Conservation (phyloP, 2,797 vertebrate genomes). For the Rhadinocentrus ornatus region DNA sequence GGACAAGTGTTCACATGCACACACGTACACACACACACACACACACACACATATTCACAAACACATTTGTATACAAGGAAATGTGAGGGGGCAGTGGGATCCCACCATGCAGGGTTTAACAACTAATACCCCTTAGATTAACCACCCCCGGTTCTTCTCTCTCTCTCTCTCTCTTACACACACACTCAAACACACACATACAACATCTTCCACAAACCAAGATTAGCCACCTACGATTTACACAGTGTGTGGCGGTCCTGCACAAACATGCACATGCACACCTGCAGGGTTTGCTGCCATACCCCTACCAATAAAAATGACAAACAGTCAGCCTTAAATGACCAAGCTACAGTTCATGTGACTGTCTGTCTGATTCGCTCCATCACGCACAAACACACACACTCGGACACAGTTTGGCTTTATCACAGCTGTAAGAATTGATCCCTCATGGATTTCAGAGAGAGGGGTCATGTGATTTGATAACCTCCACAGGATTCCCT, state of each 20-base stretch:
- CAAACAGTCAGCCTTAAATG: slow-evolving; percentile 72
- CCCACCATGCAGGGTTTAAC: slow-evolving; percentile 82
- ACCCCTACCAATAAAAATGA: slow-evolving; percentile 69
- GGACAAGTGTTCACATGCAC: slow-evolving; percentile 41
- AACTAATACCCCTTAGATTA: slow-evolving; percentile 84
- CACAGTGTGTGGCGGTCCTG: slow-evolving; percentile 67
- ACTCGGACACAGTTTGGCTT: slow-evolving; percentile 43
- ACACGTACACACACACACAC: slow-evolving; percentile 34
- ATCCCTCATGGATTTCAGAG: slow-evolving; percentile 87
- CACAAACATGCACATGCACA: slow-evolving; percentile 52
- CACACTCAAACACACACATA: slow-evolving; percentile 39
- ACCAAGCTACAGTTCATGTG: slow-evolving; percentile 74
- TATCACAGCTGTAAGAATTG: slow-evolving; percentile 81
- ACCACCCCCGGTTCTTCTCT: slow-evolving; percentile 74
- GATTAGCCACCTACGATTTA: slow-evolving; percentile 77
- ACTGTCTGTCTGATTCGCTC: slow-evolving; percentile 47
- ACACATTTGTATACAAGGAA: slow-evolving; percentile 48
- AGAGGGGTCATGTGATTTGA: slow-evolving; percentile 92
- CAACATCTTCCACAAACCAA: slow-evolving; percentile 68
- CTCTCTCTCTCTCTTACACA: slow-evolving; percentile 16
- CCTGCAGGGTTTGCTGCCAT: slow-evolving; percentile 68
- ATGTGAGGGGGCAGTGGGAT: slow-evolving; percentile 80
- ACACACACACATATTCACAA: slow-evolving; percentile 34
- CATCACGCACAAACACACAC: slow-evolving; percentile 33
- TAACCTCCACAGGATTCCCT: slow-evolving; percentile 91